Conservation (phyloP, 2,113 vertebrate genomes). For the Eptesicus fuscus region DNA sequence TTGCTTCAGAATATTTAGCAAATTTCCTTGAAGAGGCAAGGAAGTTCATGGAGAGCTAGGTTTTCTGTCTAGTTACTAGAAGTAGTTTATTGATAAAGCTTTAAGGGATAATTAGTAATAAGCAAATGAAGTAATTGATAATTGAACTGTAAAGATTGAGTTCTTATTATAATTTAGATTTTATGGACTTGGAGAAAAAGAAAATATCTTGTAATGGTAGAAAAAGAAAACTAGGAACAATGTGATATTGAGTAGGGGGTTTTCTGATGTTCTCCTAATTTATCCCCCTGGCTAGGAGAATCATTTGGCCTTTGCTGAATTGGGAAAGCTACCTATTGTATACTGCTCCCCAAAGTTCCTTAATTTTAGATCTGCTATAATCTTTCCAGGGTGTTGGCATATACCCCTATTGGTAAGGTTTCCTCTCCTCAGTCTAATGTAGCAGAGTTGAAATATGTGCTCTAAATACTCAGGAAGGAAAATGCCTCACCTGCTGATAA, state of each 20-base stretch:
- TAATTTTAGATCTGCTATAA: neutral
- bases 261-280: slow-evolving; percentile 40
- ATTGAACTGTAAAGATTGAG: neutral
- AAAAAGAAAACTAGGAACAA: neutral
- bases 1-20: neutral
- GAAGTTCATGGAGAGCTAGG: neutral
- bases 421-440: neutral
- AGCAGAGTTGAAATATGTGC: neutral
- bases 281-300: neutral
- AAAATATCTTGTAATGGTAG: slow-evolving; percentile 27
- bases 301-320: neutral
- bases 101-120: neutral
- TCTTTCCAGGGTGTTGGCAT: neutral
- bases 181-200: neutral
- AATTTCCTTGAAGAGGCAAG: neutral
- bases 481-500: neutral
- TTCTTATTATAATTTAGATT: slow-evolving; percentile 30
- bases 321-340: neutral
- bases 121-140: slow-evolving; percentile 25
- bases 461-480: neutral
- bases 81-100: neutral
- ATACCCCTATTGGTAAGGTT: neutral
- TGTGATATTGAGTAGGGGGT: neutral
- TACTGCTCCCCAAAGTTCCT: neutral
- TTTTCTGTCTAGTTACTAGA: neutral